phyloP scores from a whole-genome alignment of 2,797 vertebrate species.

The Sarcoramphus papa region DNA sequence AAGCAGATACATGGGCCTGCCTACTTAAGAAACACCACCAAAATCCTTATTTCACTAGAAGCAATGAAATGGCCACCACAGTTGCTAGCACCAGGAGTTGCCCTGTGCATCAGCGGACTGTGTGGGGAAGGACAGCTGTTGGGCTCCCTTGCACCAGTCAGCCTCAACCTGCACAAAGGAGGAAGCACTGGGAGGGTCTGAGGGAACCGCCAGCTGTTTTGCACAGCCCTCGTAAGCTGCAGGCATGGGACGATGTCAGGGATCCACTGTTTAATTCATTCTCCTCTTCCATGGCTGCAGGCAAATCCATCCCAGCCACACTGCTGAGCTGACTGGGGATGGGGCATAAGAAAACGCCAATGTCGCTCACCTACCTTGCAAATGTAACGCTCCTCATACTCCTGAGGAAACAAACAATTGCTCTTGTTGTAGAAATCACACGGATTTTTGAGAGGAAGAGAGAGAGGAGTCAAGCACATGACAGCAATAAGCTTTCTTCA shows the following conservation, averaged over 20 bases:
- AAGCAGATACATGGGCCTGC: neutral
- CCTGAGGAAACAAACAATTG: neutral
- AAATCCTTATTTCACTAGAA: neutral
- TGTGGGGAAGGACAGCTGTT: accelerated
- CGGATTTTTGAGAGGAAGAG: neutral
- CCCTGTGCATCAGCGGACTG: accelerated
- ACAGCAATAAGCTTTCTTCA: conserved; percentile 51
- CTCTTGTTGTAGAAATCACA: neutral
- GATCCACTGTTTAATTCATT: neutral
- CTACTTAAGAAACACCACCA: neutral
- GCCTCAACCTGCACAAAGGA: accelerated
- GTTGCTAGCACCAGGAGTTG: neutral
- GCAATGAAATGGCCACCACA: accelerated
- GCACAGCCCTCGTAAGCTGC: neutral
- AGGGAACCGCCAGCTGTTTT: neutral
- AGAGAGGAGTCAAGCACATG: conserved; percentile 33
- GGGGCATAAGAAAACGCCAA: neutral
- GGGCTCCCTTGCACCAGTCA: neutral
- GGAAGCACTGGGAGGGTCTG: neutral
- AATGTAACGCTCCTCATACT: neutral
- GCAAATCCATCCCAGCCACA: neutral
- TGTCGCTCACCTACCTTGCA: accelerated
- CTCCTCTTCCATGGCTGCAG: neutral
- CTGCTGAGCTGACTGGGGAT: neutral
- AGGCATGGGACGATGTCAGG: neutral